These are phyloP conservation scores for Pangasius djambal DNA, from an alignment of 2,797 vertebrate genomes.

Conservation along the genomic window DNA sequence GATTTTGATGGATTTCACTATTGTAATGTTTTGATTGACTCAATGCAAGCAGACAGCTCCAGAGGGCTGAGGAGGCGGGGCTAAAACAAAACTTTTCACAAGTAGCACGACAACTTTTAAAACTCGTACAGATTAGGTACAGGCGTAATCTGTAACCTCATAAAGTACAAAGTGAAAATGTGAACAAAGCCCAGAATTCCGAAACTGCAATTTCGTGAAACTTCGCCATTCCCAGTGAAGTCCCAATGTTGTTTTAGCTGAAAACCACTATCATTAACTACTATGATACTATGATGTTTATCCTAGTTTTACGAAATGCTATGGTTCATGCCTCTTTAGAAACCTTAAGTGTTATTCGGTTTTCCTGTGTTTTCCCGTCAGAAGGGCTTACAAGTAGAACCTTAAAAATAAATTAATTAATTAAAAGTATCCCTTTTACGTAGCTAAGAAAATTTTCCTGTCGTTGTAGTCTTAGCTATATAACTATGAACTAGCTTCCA, in stretches of 20 bases:
- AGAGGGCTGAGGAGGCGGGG: background rate
- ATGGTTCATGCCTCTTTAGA: too few relatives aligned
- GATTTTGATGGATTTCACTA: background rate
- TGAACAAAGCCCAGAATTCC: background rate
- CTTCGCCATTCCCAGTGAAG: background rate
- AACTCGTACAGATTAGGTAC: background rate
- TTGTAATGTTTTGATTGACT: background rate
- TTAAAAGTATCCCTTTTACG: too few relatives aligned
- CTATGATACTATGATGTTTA: background rate
- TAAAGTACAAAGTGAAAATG: background rate
- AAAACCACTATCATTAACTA: background rate
- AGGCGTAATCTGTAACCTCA: background rate
- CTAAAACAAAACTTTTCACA: background rate
- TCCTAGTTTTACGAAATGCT: too few relatives aligned
- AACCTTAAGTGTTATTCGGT: too few relatives aligned
- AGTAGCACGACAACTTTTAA: background rate
- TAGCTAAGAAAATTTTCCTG: background rate
- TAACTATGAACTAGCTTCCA: background rate
- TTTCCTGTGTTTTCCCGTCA: too few relatives aligned
- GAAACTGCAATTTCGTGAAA: background rate
- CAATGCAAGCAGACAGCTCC: too few relatives aligned
- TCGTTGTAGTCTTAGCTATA: background rate
- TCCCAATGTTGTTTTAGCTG: background rate
- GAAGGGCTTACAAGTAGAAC: background rate
- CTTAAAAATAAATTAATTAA: too few relatives aligned